Percentiles rank a stretch among this genome's conserved stretches.
Evolutionary conservation across 37 sponge, comb jelly and placozoan species (phyloP).

Genomic region (Crambe crambe): DNA sequence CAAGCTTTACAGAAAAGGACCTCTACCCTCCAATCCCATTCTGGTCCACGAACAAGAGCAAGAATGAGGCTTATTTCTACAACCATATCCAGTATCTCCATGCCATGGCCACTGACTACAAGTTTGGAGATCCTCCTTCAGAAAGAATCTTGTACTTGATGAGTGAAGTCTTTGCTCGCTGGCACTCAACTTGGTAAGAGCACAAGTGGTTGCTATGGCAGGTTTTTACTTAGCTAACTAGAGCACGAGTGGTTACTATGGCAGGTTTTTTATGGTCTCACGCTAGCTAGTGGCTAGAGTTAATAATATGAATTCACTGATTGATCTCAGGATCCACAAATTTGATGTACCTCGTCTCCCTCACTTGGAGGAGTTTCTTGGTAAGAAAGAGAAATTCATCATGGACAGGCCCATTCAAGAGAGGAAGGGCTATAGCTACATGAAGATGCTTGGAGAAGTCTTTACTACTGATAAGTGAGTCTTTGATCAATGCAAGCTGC

Average conservation of each 20-base stretch:
- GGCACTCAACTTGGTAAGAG: constrained; percentile 60
- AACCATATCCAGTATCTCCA: constrained; percentile 62
- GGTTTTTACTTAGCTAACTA: no score
- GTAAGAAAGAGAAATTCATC: background rate
- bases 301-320: no score
- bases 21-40: constrained; percentile 43
- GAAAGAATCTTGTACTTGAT: constrained; percentile 34
- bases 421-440: constrained; percentile 56
- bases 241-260: no score
- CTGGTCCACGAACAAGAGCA: constrained; percentile 40
- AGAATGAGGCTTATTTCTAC: constrained; percentile 43
- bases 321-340: constrained; percentile 51
- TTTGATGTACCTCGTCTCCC: constrained; percentile 70
- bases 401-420: constrained; percentile 30
- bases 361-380: constrained; percentile 25
- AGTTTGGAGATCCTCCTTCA: constrained; percentile 34
- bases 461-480: no score
- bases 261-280: background rate
- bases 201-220: no score
- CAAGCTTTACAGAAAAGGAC: background rate
- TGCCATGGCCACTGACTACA: constrained; percentile 55
- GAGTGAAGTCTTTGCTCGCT: constrained; percentile 35
- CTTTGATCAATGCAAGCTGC: no score
- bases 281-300: background rate
- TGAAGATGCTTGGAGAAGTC: constrained; percentile 51